These are phyloP conservation scores for Semnopithecus entellus DNA, from an alignment of 2,113 vertebrate species.

Conservation along the genomic window DNA sequence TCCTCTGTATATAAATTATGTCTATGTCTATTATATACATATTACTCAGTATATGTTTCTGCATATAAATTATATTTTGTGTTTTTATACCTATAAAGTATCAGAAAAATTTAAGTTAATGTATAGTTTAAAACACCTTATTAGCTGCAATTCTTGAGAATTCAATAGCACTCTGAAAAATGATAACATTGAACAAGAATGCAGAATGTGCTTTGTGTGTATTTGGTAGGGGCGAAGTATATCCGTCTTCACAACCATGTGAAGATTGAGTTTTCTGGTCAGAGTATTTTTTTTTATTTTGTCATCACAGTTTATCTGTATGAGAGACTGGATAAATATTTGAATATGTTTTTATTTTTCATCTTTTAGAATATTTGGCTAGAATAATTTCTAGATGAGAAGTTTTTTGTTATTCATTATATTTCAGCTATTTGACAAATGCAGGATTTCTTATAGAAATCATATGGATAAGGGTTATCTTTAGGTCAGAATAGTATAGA, in stretches of 20 bases:
- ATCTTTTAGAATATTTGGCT: background rate
- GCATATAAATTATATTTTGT: background rate
- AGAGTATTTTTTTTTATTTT: background rate
- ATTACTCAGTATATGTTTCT: background rate
- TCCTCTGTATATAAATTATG: background rate
- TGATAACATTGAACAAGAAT: background rate
- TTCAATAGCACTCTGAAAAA: background rate
- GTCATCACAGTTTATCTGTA: background rate
- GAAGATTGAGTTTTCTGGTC: background rate
- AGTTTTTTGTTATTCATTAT: background rate
- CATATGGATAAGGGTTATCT: background rate
- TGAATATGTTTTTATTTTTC: background rate
- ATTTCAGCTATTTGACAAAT: background rate
- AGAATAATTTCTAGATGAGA: background rate
- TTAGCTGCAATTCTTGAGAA: background rate
- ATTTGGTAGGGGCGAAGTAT: background rate
- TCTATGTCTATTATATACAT: background rate
- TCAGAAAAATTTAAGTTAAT: conserved; percentile 37
- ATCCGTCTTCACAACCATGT: background rate
- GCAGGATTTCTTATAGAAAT: background rate
- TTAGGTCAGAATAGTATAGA: background rate
- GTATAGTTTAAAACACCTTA: background rate
- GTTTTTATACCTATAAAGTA: background rate
- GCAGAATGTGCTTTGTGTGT: background rate
- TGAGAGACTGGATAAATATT: background rate